These are phyloP conservation scores for Megalopta genalis DNA, from an alignment of 1,140 invertebrate species.

Conservation along the genomic window DNA sequence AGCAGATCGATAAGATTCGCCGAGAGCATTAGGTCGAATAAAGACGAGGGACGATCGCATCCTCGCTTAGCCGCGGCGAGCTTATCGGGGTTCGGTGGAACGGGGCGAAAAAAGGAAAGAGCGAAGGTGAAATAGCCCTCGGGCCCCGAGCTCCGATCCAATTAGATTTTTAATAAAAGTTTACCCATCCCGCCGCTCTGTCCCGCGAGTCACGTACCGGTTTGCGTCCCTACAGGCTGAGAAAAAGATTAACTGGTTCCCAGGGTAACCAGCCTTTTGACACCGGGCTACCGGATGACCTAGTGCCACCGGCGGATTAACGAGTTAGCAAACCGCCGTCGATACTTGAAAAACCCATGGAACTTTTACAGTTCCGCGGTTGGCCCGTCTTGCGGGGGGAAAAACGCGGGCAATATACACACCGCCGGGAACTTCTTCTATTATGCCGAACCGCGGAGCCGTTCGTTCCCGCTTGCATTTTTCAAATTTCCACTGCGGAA, in stretches of 20 bases:
- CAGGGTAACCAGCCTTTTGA: constrained; percentile 57
- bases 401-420: no score
- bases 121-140: constrained; percentile 46
- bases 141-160: constrained; percentile 63
- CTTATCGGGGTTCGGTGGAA: background rate
- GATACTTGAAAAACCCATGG: background rate
- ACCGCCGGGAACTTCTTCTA: no score
- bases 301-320: constrained; percentile 32
- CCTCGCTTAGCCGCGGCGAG: background rate
- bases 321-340: background rate
- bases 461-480: no score
- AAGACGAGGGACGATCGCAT: background rate
- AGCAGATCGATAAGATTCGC: background rate
- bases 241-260: constrained; percentile 63
- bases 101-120: constrained; percentile 5
- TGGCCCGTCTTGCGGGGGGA: no score
- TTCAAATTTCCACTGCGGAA: no score
- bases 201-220: constrained; percentile 56
- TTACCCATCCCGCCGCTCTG: constrained; percentile 59
- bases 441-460: no score
- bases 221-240: constrained; percentile 52
- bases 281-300: constrained; percentile 39
- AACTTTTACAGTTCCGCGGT: no score
- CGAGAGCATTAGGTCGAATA: background rate
- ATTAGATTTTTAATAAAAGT: constrained; percentile 73